Percentiles rank a stretch among this genome's conserved stretches.
These are phyloP conservation scores for Mico argentatus DNA, from an alignment of 2,797 vertebrate genomes.

Conservation along the genomic window DNA sequence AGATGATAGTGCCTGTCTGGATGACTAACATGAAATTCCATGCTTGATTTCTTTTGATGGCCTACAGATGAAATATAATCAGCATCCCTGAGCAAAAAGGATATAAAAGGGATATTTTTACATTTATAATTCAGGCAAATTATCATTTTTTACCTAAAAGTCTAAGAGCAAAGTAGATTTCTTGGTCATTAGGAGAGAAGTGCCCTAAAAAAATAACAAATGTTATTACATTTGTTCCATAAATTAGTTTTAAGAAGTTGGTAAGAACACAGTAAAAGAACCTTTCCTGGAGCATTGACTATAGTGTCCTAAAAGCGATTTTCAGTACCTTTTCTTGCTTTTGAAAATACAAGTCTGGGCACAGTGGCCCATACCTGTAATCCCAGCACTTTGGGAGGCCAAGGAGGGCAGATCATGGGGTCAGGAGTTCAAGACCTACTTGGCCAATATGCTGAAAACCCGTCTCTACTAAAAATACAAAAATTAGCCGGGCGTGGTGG, in stretches of 20 bases:
- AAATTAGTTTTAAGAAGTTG: constrained; percentile 13
- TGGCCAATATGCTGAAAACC: too few species aligned
- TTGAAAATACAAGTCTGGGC: not conserved
- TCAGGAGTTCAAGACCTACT: too few species aligned
- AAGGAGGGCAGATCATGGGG: too few species aligned
- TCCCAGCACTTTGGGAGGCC: too few species aligned
- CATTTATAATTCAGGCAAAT: not conserved
- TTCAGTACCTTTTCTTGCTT: not conserved
- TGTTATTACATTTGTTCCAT: constrained; percentile 6
- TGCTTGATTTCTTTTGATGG: not conserved
- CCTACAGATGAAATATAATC: not conserved
- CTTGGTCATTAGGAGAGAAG: not conserved
- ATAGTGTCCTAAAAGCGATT: not conserved
- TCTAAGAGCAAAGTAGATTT: not conserved
- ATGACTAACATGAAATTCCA: not conserved
- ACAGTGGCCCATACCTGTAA: too few species aligned
- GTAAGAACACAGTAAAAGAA: not conserved
- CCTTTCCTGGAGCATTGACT: not conserved
- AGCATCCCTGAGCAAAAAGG: not conserved
- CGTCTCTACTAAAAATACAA: too few species aligned
- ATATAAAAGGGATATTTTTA: not conserved
- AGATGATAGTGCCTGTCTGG: not conserved
- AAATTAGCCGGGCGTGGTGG: too few species aligned
- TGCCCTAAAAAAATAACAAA: not conserved
- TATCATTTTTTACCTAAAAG: not conserved